Conservation (phyloP, 2,888 invertebrate genomes). For the Stenichneumon culpator region DNA sequence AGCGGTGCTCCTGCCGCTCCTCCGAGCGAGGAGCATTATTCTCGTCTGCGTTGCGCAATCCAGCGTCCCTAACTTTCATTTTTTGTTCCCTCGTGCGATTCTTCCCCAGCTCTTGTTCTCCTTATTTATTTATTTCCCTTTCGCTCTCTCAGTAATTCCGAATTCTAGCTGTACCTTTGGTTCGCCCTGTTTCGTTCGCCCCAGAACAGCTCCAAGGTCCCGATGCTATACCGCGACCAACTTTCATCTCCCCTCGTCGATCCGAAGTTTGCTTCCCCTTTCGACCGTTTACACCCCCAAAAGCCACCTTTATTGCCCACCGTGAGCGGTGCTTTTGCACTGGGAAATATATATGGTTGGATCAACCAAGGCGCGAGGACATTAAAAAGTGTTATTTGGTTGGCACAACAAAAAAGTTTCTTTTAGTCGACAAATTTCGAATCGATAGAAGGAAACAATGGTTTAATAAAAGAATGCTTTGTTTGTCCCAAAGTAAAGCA, state of each 20-base stretch:
- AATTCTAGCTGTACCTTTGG: not conserved
- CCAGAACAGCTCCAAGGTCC: not conserved
- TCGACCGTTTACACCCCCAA: no score
- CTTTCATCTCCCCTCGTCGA: no score
- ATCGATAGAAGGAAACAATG: no score
- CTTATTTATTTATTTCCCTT: constrained; percentile 2
- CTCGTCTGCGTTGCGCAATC: constrained; percentile 53
- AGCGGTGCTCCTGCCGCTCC: constrained; percentile 29
- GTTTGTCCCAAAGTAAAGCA: no score
- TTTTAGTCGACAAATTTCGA: no score
- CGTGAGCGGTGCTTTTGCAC: not conserved
- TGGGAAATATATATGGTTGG: no score
- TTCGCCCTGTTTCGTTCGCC: not conserved
- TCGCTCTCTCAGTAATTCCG: not conserved
- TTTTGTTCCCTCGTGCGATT: constrained; percentile 42
- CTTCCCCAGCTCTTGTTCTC: constrained; percentile 23
- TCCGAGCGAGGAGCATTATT: constrained; percentile 47
- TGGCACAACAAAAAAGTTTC: no score
- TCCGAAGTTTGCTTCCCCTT: no score
- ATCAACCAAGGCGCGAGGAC: no score
- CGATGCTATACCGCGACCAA: not conserved
- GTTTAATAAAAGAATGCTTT: no score
- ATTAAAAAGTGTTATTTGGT: no score
- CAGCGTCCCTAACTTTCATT: constrained; percentile 40
- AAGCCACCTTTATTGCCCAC: no score